Evolutionary conservation across 1,140 invertebrate genomes (phyloP), one percentile per base, ranked within the genome.

Genomic region (Pseudomyrmex cubaensis): DNA sequence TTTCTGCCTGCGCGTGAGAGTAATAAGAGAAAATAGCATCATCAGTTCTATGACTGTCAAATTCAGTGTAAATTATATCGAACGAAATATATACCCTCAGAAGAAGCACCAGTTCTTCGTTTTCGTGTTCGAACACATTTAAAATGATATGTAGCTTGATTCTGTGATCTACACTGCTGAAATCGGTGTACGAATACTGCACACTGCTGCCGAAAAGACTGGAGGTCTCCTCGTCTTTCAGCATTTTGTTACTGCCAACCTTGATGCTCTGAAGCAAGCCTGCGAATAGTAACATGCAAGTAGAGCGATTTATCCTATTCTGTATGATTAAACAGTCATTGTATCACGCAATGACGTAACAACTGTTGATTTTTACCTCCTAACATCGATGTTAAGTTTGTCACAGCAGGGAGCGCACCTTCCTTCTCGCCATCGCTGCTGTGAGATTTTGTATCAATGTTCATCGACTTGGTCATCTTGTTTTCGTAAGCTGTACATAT

Each of bases 401-500:
- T 88, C 35, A 90, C 88, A 75, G 92, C 86, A 50, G 87, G 15
- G 22, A 83, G 72, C 54, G 74, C 83, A 20, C 59, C 84, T 66
- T 91, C 83, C 66, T 89, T 91, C 20, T 91, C 90, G 17, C 66
- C 84, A 76, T 74, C 85, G 12, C 69, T 89, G 46, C 64, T 88
- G 70, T 87, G 85, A 1, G 85, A 90, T 22, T 87, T 90, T 84
- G 91, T 85, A 67, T 87, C 91, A 17, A 86, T 87, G 78, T 89
- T 92, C 20, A 50, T 74, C 35, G 84, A 74, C 52, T 88, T 92
- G 7, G 82, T 66, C 35, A 78, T 70, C 87, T 89, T 93, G 85
- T 93, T 95, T 91, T 96, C 95, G 89, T 96, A 96, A 35, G 95
- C 92, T 5, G 95, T 96, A 83, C 95, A 96, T 62, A 96, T 93